phyloP scores from a whole-genome alignment of 2,113 vertebrate species.

The Capreolus pygargus region DNA sequence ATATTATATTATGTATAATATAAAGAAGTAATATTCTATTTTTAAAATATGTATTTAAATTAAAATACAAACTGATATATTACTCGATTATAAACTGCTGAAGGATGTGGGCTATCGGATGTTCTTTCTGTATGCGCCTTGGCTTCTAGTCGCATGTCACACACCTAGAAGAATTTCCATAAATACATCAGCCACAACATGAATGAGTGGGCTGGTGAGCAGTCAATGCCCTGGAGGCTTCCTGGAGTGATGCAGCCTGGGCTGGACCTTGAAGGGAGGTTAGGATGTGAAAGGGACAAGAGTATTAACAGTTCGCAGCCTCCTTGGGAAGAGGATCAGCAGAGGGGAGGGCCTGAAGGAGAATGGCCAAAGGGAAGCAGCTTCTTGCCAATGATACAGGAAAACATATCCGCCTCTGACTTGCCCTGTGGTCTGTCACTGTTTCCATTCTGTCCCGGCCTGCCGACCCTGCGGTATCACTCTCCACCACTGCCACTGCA shows the following conservation, averaged over 20 bases:
- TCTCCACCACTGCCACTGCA: neutral
- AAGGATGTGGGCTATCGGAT: neutral
- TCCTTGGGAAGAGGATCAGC: neutral
- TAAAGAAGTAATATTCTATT: neutral
- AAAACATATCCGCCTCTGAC: neutral
- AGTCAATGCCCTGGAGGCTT: neutral
- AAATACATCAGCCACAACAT: neutral
- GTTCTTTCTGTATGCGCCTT: neutral
- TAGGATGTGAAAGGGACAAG: neutral
- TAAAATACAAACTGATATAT: neutral
- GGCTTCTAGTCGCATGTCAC: neutral
- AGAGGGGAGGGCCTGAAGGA: neutral
- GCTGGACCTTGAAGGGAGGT: neutral
- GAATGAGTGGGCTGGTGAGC: neutral
- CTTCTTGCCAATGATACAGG: neutral
- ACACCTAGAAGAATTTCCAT: neutral
- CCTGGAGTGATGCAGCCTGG: neutral
- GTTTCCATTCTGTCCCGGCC: neutral
- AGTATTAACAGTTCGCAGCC: neutral
- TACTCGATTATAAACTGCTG: neutral
- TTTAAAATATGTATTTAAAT: neutral
- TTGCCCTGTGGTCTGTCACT: neutral
- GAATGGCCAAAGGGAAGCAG: neutral
- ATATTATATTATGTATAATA: neutral
- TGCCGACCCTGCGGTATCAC: neutral